Base-by-base conservation (phyloP, 1,140 invertebrate genomes). In the Danaus melanippus region DNA sequence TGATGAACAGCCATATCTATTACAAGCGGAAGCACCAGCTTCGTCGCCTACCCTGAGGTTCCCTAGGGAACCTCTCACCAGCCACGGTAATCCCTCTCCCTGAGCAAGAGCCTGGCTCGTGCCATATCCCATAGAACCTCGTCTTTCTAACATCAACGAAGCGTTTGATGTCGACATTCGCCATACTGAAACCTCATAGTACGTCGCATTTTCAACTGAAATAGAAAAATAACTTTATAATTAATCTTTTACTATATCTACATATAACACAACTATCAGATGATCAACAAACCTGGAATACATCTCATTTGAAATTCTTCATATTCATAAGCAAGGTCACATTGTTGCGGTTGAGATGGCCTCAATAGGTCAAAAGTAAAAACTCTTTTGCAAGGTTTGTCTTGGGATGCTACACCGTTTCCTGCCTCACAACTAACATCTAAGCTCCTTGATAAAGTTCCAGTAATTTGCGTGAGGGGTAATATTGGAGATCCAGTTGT, bases 121-220 rank as follows among this genome's bases (percentile, higher is more conserved):
- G 7, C 76, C 79, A 41, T 76, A 80, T 0, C 79, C 83, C 78
- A 83, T 76, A 3, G 77, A 73, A 0, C 71, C 71, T 42, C 74
- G 69, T 10, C 73, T 62, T 9, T 79, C 79, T 0, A 84, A 61
- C 4, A 79, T 58, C 12, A 84, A 62, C 0, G 83, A 84, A 2
- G 78, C 60, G 50, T 86, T 86, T 7, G 73, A 76, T 9, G 67
- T 71, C 8, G 83, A 86, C 67, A 84, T 71, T 7, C 76, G 66
- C 83, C 81, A 86, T 7, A 86, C 80, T 8, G 79, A 82, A 0
- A 84, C 73, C 64, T 86, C 83, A 60, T 86, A 86, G 61, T 86
- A 74, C 6, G 83, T 86, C 42, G 83, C 83, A 41, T 86, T 86
- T 64, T 86, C 81, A 42, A 86, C 80, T 84, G 58, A 9, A 69